Evolutionary conservation across 2,797 vertebrate species (phyloP), one percentile per base, ranked within the genome.

Genomic region (Myotis pilosus): DNA sequence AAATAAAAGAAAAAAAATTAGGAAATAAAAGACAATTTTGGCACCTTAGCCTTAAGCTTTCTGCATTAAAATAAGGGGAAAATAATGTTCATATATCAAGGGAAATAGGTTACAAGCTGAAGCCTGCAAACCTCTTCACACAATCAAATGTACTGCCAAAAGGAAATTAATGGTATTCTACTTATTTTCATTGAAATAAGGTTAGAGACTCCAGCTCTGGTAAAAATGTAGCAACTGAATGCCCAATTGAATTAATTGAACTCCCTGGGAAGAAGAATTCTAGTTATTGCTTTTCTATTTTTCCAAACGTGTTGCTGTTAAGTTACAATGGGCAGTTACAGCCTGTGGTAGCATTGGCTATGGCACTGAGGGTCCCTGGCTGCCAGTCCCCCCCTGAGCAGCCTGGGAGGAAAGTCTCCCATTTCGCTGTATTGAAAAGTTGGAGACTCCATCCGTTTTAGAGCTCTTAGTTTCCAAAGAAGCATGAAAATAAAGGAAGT

Each of bases 131-230:
- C 30, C 93, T 97, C 57, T 95, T 76, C 68, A 91, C 79, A 85
- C 25, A 96, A 96, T 93, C 62, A 93, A 95, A 93, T 96, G 60
- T 68, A 64, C 47, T 92, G 89, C 49, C 88, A 51, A 75, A 94
- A 96, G 93, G 91, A 75, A 97, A 97, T 93, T 74, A 95, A 95
- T 78, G 69, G 30, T 91, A 89, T 94, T 96, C 92, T 95, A 84
- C 68, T 95, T 95, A 95, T 97, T 97, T 97, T 97, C 89, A 96
- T 33, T 94, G 90, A 94, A 96, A 96, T 95, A 94, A 95, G 64
- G 64, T 96, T 96, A 97, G 95, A 92, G 83, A 94, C 91, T 95
- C 44, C 4, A 64, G 55, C 75, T 94, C 84, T 90, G 78, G 93
- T 92, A 83, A 95, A 95, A 97, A 85, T 96, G 85, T 94, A 94